Conservation (phyloP, 35 echinoderm and acorn worm species). For the Apostichopus californicus region DNA sequence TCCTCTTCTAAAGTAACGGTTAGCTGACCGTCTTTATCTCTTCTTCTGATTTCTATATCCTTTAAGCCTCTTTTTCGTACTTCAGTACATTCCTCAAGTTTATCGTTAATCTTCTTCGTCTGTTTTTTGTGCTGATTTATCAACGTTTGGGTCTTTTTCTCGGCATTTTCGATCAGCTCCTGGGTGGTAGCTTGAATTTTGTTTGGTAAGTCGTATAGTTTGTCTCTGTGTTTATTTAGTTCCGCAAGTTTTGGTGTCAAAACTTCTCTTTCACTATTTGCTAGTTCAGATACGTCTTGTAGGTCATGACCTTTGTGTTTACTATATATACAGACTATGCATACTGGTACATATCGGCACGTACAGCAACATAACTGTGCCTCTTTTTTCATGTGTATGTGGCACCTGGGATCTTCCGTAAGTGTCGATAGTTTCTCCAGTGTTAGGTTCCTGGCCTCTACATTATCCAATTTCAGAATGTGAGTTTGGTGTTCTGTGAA, state of each 20-base stretch:
- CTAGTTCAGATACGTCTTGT: neutral
- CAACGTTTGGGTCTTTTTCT: neutral
- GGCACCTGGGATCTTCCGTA: neutral
- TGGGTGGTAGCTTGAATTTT: neutral
- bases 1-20: neutral
- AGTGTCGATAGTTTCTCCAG: neutral
- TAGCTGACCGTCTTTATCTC: neutral
- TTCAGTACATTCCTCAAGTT: neutral
- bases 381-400: neutral
- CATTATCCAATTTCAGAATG: neutral
- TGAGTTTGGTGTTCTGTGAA: neutral
- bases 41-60: neutral
- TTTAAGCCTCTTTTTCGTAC: neutral
- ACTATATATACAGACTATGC: neutral
- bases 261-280: constrained; percentile 5
- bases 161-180: neutral
- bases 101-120: neutral
- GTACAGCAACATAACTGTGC: constrained; percentile 11
- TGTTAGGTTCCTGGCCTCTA: neutral
- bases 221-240: neutral
- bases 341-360: constrained; percentile 19
- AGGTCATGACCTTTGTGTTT: constrained; percentile 39
- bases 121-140: neutral
- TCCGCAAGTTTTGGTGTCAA: neutral
- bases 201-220: neutral